Base-by-base conservation (phyloP, 1,140 invertebrate species). In the Cataglyphis hispanica region DNA sequence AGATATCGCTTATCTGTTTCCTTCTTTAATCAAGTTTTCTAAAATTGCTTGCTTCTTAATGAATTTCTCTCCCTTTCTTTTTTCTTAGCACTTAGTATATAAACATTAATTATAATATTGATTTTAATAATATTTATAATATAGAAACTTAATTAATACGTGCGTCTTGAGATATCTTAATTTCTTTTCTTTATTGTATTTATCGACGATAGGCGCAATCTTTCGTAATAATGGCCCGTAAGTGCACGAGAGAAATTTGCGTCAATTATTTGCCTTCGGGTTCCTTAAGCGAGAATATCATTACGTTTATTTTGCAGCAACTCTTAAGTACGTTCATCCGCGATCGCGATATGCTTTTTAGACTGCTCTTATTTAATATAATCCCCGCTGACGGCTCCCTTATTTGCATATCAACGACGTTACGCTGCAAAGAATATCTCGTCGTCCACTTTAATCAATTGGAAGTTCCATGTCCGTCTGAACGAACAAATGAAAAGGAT, bases 321-420 rank as follows among this genome's bases (percentile, higher is more conserved):
- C 40, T 77, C 43, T 84, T 64, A 84, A 84, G 60, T 84, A 84
- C 31, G 60, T n/a, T 84, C 72, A 77, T 84, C 81, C 81, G 22
- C 60, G 81, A 84, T 76, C 81, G 72, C 72, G 81, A 84, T 77
- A 77, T 8, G 31, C 43, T 60, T 84, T 77, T 84, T 53, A 77
- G 77, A 84, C 67, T 19, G 25, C 37, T 50, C 66, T 83, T 74
- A 60, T 74, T 83, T 46, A 81, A 81, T 81, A 81, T 81, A 72
- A 72, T 83, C 37, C 37, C 10, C 67, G 25, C 27, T 83, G 72
- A 83, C 53, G 78, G 43, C 43, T 11, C 50, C 27, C 46, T 83
- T 72, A 72, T 83, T 83, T 83, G 46, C 67, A 74, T 83, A 83
- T 72, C 67, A 74, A 2, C 56, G 50, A 8, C 10, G 53, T 37